Evolutionary conservation across 2,888 invertebrate species (phyloP), one percentile per base, ranked within the genome.

Genomic region (Pelosia muscerda): DNA sequence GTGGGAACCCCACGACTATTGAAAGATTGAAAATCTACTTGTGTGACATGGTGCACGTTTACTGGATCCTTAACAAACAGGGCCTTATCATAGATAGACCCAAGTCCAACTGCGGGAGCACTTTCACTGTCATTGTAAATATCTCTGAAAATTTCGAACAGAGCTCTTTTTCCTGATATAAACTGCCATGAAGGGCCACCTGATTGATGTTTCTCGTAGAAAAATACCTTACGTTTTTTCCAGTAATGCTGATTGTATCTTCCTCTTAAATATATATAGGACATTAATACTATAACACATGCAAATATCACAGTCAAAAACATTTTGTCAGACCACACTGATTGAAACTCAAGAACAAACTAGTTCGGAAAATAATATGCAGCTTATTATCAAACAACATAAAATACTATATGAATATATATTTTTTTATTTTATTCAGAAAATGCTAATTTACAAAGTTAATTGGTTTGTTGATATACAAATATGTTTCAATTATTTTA

Each of bases 161-260:
- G 56, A 0, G 90, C 58, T 61, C 75, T 79, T 15, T 85, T 75
- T 31, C 75, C 76, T 0, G 66, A 72, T 0, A 86, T 0, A 59
- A 79, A 91, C 13, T 87, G 82, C 86, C 86, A 89, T 23, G 88
- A 81, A 1, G 86, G 77, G 6, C 91, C 91, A 19, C 82, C 65
- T 0, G 82, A 63, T 66, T 82, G 90, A 65, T 87, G 82, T 60
- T 79, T 81, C 0, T 76, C 70, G 25, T 87, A 72, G 60, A 88
- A 90, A 2, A 71, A 59, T 0, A 91, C 90, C 0, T 89, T 88
- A 15, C 89, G 88, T 74, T 83, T 90, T 25, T 75, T 86, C 90
- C 91, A 91, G 63, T 91, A 91, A 2, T 57, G 38, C 58, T 89
- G 82, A 77, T 90, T 90, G 61, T 84, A 85, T 75, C 69, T 78